Evolutionary conservation across 2,797 vertebrate genomes (phyloP).

Genomic region (Cottoperca gobio): DNA sequence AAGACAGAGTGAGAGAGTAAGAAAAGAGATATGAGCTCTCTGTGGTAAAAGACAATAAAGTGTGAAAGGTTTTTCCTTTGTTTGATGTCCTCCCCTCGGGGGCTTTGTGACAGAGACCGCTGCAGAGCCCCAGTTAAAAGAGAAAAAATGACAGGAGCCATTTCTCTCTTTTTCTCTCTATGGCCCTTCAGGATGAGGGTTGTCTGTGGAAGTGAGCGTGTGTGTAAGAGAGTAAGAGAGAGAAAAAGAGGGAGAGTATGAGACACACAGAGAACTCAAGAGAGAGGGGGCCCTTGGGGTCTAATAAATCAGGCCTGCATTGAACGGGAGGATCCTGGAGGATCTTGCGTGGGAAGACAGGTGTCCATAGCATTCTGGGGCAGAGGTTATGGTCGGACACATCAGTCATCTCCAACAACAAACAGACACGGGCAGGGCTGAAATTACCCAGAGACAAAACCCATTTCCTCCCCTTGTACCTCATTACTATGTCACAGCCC

Average conservation of each 20-base stretch:
- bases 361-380: slow-evolving; percentile 75
- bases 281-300: slow-evolving; percentile 70
- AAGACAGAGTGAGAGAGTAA: slow-evolving; percentile 50
- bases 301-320: slow-evolving; percentile 78
- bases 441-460: slow-evolving; percentile 64
- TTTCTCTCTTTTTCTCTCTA: slow-evolving; percentile 75
- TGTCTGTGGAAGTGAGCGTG: slow-evolving; percentile 33
- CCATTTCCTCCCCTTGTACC: slow-evolving; percentile 58
- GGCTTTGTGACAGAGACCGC: slow-evolving; percentile 73
- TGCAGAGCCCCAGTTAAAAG: slow-evolving; percentile 74
- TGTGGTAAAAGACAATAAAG: slow-evolving; percentile 81
- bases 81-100: slow-evolving; percentile 76
- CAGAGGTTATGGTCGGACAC: slow-evolving; percentile 68
- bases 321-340: slow-evolving; percentile 67
- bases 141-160: slow-evolving; percentile 78
- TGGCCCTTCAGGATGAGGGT: slow-evolving; percentile 67
- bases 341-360: slow-evolving; percentile 78
- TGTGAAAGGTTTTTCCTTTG: slow-evolving; percentile 78
- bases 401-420: slow-evolving; percentile 65
- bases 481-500: slow-evolving; percentile 61
- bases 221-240: slow-evolving; percentile 15
- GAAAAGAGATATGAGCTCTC: slow-evolving; percentile 76
- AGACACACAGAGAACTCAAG: slow-evolving; percentile 43
- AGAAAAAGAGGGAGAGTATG: slow-evolving; percentile 30
- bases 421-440: slow-evolving; percentile 24